Percentiles rank a stretch among this genome's conserved stretches.
These are phyloP conservation scores for Leptodactylus fallax DNA, from an alignment of 2,797 vertebrate genomes.

Conservation along the genomic window DNA sequence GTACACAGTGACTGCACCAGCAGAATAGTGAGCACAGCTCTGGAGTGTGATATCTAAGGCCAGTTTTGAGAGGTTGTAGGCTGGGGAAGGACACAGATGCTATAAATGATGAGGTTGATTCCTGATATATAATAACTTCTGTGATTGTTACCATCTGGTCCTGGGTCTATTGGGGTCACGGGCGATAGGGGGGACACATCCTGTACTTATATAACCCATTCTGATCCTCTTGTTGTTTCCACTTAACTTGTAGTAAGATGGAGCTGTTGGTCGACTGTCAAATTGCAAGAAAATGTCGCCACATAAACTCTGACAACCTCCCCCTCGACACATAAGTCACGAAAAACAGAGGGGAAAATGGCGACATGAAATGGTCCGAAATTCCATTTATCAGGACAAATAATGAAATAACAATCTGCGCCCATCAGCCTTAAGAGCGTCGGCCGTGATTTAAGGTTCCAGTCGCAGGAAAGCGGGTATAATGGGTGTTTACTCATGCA, in stretches of 20 bases:
- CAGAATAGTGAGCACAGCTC: too few relatives aligned
- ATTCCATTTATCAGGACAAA: conserved; percentile 87
- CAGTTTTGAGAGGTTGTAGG: not conserved
- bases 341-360: conserved; percentile 68
- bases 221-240: not conserved
- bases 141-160: not conserved
- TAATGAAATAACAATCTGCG: conserved; percentile 86
- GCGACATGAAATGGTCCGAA: conserved; percentile 83
- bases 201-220: not conserved
- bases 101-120: not conserved
- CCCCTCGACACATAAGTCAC: conserved; percentile 62
- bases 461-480: conserved; percentile 77
- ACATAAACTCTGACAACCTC: too few relatives aligned
- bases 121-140: too few relatives aligned
- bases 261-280: not conserved
- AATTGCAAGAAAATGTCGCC: not conserved
- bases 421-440: conserved; percentile 76
- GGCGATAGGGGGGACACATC: too few relatives aligned
- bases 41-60: too few relatives aligned
- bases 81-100: not conserved
- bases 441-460: conserved; percentile 73
- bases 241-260: not conserved
- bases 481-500: conserved; percentile 95
- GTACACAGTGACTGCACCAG: not conserved
- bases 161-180: not conserved